A percentile compares a stretch with the other conserved stretches of the same genome.
Evolutionary conservation across 1,140 invertebrate species (phyloP).

Genomic region (Samia ricini): DNA sequence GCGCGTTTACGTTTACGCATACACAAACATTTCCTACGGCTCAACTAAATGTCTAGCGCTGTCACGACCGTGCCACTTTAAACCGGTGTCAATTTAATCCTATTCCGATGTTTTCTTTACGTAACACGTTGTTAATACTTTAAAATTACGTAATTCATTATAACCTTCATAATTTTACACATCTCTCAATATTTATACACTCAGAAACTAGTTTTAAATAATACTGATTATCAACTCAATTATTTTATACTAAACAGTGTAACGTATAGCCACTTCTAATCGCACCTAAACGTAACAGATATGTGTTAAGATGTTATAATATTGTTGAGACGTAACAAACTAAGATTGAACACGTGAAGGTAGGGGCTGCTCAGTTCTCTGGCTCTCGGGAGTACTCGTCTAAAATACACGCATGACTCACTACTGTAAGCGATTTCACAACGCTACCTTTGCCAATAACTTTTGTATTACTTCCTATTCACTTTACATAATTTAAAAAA

Average conservation of each 20-base stretch:
- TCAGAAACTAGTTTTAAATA: no score
- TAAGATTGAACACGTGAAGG: conserved; percentile 19
- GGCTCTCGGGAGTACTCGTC: conserved; percentile 40
- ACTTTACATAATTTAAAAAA: conserved; percentile 17
- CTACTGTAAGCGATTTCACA: conserved; percentile 51
- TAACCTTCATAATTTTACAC: no score
- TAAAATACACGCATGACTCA: conserved; percentile 68
- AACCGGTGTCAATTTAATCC: background rate
- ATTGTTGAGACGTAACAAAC: conserved; percentile 16
- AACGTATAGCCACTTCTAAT: no score
- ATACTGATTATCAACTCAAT: no score
- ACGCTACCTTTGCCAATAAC: conserved; percentile 68
- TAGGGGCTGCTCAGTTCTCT: conserved; percentile 21
- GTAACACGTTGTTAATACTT: background rate
- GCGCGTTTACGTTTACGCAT: conserved; percentile 68
- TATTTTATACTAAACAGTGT: no score
- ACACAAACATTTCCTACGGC: conserved; percentile 21
- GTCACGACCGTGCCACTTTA: background rate
- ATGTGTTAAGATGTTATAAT: conserved; percentile 5
- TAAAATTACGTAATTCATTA: no score
- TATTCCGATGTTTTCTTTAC: background rate
- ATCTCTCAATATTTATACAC: no score
- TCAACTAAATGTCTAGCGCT: conserved; percentile 5
- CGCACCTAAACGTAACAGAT: background rate
- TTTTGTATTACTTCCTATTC: conserved; percentile 71